These are phyloP conservation scores for Felis chaus DNA, from an alignment of 2,113 vertebrate species.

Conservation along the genomic window DNA sequence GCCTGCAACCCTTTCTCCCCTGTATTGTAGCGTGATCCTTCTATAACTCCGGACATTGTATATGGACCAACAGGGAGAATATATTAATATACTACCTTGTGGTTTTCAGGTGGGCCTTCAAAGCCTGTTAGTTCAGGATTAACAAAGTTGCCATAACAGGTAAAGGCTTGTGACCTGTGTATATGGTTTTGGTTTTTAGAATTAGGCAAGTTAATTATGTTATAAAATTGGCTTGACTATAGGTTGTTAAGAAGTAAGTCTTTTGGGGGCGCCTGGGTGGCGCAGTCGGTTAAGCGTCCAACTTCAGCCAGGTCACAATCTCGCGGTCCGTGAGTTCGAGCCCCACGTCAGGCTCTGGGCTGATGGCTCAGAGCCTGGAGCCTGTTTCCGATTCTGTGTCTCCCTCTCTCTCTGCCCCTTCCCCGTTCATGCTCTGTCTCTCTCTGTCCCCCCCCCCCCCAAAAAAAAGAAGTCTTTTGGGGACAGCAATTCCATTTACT, in stretches of 20 bases:
- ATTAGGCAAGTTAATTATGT: neutral
- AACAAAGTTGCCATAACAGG: neutral
- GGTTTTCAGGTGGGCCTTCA: neutral
- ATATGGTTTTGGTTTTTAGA: slow-evolving; percentile 14
- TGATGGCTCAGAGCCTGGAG: no score
- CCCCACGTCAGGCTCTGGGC: no score
- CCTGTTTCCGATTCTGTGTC: no score
- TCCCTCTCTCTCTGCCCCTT: no score
- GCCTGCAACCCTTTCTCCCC: slow-evolving; percentile 39
- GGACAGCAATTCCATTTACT: neutral
- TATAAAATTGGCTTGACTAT: slow-evolving; percentile 38
- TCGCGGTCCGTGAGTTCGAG: no score
- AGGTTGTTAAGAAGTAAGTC: slow-evolving; percentile 9
- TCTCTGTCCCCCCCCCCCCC: no score
- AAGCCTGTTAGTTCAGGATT: neutral
- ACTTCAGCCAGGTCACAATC: no score
- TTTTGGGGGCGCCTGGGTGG: neutral
- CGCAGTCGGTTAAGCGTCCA: no score
- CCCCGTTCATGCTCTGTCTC: no score
- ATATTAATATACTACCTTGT: neutral
- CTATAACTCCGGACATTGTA: neutral
- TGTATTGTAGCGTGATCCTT: neutral
- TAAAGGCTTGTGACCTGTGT: neutral
- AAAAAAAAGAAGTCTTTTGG: neutral
- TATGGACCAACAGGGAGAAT: neutral